Conservation (phyloP, 2,113 vertebrate genomes). For the Alosa alosa region DNA sequence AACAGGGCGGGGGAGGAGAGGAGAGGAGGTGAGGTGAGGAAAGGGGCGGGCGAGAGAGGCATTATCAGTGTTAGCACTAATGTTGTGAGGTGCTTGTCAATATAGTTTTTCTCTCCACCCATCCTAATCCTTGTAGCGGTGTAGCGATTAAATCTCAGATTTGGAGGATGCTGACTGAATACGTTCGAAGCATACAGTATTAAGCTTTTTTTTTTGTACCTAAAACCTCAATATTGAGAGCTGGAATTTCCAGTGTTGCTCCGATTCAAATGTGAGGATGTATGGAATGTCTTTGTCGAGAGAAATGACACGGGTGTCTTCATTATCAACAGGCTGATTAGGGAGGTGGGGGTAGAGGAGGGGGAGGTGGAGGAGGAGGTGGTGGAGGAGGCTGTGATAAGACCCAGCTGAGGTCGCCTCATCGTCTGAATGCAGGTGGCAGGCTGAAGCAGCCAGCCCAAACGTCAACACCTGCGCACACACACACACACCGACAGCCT, state of each 20-base stretch:
- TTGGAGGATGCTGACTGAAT: background rate
- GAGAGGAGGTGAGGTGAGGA: background rate
- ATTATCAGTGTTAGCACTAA: constrained; percentile 6
- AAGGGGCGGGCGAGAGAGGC: background rate
- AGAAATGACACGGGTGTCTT: background rate
- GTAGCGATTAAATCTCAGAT: background rate
- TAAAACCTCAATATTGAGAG: background rate
- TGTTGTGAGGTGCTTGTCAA: constrained; percentile 7
- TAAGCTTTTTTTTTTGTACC: background rate
- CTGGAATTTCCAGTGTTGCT: background rate
- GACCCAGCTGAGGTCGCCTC: background rate
- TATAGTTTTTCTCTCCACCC: background rate
- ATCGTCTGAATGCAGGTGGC: background rate
- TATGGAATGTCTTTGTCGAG: background rate
- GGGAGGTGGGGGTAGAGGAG: background rate
- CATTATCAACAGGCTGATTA: background rate
- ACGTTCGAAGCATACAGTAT: background rate
- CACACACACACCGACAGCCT: background rate
- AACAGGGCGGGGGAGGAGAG: background rate
- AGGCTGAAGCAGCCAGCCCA: background rate
- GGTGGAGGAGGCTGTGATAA: background rate
- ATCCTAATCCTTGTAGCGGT: background rate
- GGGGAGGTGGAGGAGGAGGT: background rate
- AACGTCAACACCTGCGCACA: background rate
- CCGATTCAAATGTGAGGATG: background rate